These are phyloP conservation scores for Coelopa frigida DNA, from an alignment of 1,140 invertebrate genomes.

Conservation along the genomic window DNA sequence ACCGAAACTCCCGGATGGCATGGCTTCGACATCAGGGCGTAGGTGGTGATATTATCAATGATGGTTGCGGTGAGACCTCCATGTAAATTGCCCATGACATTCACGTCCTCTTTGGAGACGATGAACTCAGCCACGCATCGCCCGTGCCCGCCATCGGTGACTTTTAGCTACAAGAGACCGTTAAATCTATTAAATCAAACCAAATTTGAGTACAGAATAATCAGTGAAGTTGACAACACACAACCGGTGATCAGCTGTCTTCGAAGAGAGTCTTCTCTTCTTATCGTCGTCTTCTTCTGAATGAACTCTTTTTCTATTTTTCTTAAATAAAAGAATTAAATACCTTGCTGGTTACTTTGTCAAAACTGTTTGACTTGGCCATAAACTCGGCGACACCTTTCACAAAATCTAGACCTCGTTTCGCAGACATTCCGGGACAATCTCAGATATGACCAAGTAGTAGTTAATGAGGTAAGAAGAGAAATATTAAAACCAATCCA, in stretches of 20 bases:
- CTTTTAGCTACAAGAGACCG: constrained; percentile 21
- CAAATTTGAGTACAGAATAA: not conserved
- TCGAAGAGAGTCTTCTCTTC: not conserved
- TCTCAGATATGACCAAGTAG: constrained; percentile 20
- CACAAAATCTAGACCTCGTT: constrained; percentile 40
- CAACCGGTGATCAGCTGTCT: not conserved
- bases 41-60: constrained; percentile 77
- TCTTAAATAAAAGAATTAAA: constrained; percentile 14
- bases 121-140: constrained; percentile 55
- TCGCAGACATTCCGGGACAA: constrained; percentile 30
- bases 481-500: constrained; percentile 1
- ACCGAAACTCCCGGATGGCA: constrained; percentile 63
- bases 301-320: not conserved
- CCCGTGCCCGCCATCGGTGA: constrained; percentile 30
- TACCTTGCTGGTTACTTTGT: constrained; percentile 49
- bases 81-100: constrained; percentile 67
- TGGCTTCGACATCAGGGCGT: constrained; percentile 63
- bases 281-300: not conserved
- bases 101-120: constrained; percentile 69
- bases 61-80: constrained; percentile 76
- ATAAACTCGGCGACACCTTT: constrained; percentile 35
- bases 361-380: constrained; percentile 39
- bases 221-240: not conserved
- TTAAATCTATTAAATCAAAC: constrained; percentile 14
- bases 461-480: constrained; percentile 17